Conservation (phyloP, 2,888 invertebrate species). For the Drosophila hawaiiensis region DNA sequence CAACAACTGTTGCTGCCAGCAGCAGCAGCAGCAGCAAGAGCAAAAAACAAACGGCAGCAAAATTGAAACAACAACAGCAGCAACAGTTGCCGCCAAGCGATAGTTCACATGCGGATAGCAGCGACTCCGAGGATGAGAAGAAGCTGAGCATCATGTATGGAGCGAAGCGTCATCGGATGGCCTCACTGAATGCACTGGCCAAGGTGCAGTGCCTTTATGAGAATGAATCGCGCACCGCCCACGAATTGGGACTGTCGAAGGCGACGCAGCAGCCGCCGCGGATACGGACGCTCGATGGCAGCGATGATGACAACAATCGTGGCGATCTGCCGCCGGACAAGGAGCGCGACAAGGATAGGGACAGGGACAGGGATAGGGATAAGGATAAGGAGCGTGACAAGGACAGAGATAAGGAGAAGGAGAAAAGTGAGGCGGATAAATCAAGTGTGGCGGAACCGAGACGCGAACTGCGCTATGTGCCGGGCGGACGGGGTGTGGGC, state of each 20-base stretch:
- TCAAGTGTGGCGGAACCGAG: slow-evolving; percentile 76
- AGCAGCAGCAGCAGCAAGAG: slow-evolving; percentile 17
- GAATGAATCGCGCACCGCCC: slow-evolving; percentile 92
- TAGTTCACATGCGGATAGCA: slow-evolving; percentile 55
- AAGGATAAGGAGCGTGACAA: slow-evolving; percentile 6
- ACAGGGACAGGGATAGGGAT: slow-evolving; percentile 25
- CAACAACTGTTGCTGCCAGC: neutral
- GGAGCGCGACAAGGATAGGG: slow-evolving; percentile 32
- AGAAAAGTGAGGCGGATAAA: slow-evolving; percentile 23
- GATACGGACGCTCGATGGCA: slow-evolving; percentile 84
- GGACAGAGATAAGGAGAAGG: slow-evolving; percentile 27
- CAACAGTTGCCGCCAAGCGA: slow-evolving; percentile 41
- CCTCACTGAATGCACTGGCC: slow-evolving; percentile 94
- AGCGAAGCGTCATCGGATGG: slow-evolving; percentile 93
- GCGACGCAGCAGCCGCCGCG: slow-evolving; percentile 85
- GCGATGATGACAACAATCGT: slow-evolving; percentile 86
- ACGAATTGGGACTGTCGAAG: slow-evolving; percentile 87
- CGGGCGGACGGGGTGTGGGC: slow-evolving; percentile 92
- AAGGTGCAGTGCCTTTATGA: slow-evolving; percentile 96
- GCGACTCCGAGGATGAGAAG: slow-evolving; percentile 83
- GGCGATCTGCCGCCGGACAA: slow-evolving; percentile 28
- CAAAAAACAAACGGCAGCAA: slow-evolving; percentile 22
- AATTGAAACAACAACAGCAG: slow-evolving; percentile 20
- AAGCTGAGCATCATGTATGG: slow-evolving; percentile 85
- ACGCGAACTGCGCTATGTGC: slow-evolving; percentile 89